Percentiles rank a stretch among this genome's conserved stretches.
These are phyloP conservation scores for Hecatera dysodea DNA, from an alignment of 2,888 invertebrate species.

Conservation along the genomic window DNA sequence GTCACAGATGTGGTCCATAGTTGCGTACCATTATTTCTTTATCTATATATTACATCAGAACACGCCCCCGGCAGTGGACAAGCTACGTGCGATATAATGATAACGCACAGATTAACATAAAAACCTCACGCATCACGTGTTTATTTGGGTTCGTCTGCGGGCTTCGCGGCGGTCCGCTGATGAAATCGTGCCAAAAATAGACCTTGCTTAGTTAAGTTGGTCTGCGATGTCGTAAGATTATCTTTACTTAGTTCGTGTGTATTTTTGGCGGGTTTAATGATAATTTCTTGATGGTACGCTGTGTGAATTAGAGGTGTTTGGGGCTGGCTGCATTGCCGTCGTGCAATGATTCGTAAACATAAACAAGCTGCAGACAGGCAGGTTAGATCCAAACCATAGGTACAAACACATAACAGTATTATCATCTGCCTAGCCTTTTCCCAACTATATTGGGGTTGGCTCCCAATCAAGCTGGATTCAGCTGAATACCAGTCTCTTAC, in stretches of 20 bases:
- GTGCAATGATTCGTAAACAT: conserved; percentile 21
- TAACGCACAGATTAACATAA: conserved; percentile 20
- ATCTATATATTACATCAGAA: conserved; percentile 46
- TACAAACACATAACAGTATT: too few relatives aligned
- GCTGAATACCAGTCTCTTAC: too few relatives aligned
- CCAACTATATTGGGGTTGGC: too few relatives aligned
- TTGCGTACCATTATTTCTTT: conserved; percentile 22
- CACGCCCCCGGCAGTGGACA: conserved; percentile 21
- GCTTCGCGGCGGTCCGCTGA: conserved; percentile 25
- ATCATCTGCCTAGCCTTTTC: too few relatives aligned
- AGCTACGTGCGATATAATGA: conserved; percentile 29
- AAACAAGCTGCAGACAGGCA: too few relatives aligned
- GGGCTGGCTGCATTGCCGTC: neutral
- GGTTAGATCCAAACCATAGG: conserved; percentile 19
- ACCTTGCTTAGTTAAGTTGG: conserved; percentile 34
- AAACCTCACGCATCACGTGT: conserved; percentile 27
- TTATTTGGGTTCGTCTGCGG: conserved; percentile 25
- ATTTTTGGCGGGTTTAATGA: conserved; percentile 17
- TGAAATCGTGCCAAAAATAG: conserved; percentile 53
- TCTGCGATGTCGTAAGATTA: conserved; percentile 49
- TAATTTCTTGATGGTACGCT: neutral
- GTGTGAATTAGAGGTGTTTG: conserved; percentile 13
- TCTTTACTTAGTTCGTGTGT: conserved; percentile 32
- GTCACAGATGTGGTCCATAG: neutral
- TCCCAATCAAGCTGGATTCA: too few relatives aligned